Base-by-base conservation (phyloP, 1,140 invertebrate genomes). In the Drosophila trapezifrons region DNA sequence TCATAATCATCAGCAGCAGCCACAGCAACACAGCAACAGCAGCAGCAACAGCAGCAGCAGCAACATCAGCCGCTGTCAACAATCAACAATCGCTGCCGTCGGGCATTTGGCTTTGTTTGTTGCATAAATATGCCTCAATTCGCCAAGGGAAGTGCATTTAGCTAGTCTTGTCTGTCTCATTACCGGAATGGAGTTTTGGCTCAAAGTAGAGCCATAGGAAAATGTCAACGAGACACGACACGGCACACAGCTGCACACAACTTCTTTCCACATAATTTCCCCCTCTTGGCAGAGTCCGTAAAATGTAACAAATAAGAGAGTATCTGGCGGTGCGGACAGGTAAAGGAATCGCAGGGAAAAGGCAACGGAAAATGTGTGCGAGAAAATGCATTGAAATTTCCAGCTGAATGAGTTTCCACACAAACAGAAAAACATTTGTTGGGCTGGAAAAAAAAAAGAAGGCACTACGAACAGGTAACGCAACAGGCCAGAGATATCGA, bases 1-100 rank as follows among this genome's bases (percentile, higher is more conserved):
- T 86, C 83, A 87, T 87, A 86, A 87, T 86, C 83, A 87, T 86
- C 83, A 85, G 62, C 78, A 66, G 75, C 72, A 79, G 32, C 59
- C 17, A 20, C 49, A 62, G 18, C 57, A 38, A 7, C 10, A 12
- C 10, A 13, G 20, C 60, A 37, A 27, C 57, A n/a, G n/a, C n/a
- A n/a, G n/a, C n/a, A n/a, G n/a, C n/a, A n/a, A 25, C 45, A 49
- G 9, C 15, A 27, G 22, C 20, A 22, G 7, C n/a, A 17, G 17
- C 22, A 49, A n/a, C 47, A 29, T 17, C 17, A 32, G 18, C 29
- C 17, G 49, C 29, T 32, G 29, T 29, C 52, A 40, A 38, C 60
- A 35, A 56, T 40, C 73, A 63, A 58, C 70, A 62, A 62, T 45
- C 57, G 35, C 42, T 52, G 73, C 74, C 63, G 43, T 49, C 52